Evolutionary conservation across 2,113 vertebrate species (phyloP), one percentile per base, ranked within the genome.

Genomic region (Eonycteris spelaea): DNA sequence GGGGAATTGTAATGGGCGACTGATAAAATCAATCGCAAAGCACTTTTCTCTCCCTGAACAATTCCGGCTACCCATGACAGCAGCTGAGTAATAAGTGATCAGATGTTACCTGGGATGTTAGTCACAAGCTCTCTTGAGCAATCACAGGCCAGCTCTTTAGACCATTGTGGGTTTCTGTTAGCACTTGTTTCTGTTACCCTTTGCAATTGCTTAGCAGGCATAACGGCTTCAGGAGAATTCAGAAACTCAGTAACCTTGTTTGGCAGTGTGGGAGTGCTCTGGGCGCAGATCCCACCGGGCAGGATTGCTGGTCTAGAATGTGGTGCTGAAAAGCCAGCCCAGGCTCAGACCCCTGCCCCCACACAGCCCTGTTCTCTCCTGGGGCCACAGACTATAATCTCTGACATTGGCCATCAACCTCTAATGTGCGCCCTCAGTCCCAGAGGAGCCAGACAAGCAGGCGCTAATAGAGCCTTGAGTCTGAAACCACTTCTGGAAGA

Each of bases 171-270:
- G 83, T 70, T 91, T 95, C 78, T 98, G 95, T 97, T 77, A 33
- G 89, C 38, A 86, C 95, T 98, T 96, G 91, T 86, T 78, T 43
- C 88, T 97, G 19, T 90, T 94, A 45, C 91, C 80, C 63, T 95
- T 86, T 77, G 45, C 0, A 0, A 85, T 71, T 45, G 43, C 82
- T 86, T 55, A 79, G 59, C 86, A 90, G 63, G 82, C 86, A 48
- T 78, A 89, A 57, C 26, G 57, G 88, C 95, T 86, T 95, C 19
- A 0, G 68, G 85, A 86, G 2, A 59, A 84, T 40, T 88, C 78
- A 90, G 92, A 96, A 96, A 83, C 80, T 30, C 86, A 40, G 18
- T 89, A 45, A 86, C 91, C 89, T 67, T 84, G 82, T 87, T 95
- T 77, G 89, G 86, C 65, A 92, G 38, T 28, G 59, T n/a, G 73